Evolutionary conservation across 2,797 vertebrate species (phyloP), one percentile per base, ranked within the genome.

Genomic region (Cirrhinus mrigala): DNA sequence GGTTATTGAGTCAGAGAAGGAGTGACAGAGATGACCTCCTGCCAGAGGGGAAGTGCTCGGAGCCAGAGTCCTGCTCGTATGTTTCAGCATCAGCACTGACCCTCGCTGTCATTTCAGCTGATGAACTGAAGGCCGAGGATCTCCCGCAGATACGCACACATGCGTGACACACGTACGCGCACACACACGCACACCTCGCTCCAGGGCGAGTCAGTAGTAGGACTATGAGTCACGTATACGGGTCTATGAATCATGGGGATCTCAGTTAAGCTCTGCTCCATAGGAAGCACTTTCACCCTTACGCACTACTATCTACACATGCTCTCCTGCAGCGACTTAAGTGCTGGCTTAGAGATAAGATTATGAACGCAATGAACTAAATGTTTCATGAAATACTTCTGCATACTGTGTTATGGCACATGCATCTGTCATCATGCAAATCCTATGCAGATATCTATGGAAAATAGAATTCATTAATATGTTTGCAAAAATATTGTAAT

Each of bases 21-120:
- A 92, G 93, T 95, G 94, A 95, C 94, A 94, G 94, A 93, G 93
- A 95, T 94, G 93, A 92, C 90, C 94, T 90, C 89, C 92, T 93
- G 93, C 93, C 93, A 93, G 80, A 82, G 40, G 94, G 94, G 92
- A 91, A 92, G 90, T 92, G 94, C 93, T 94, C 90, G 91, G 90
- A 92, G 93, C 92, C 92, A 91, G 93, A 56, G 87, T 83, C 56
- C 86, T 89, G 79, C 83, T 83, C 83, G 82, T 83, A 76, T 86
- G 86, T 70, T 88, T 89, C 93, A 94, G 93, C 92, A 92, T 94
- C 91, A 60, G 88, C 84, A 89, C 92, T 95, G 94, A 96, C 95
- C 95, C 94, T 95, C 92, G 87, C 92, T 94, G 94, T 94, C 94
- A 94, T 89, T 88, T 88, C 77, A 84, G 82, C 80, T 88, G 85